A percentile compares a stretch with the other conserved stretches of the same genome.
Evolutionary conservation across 92 coral and sea anemone species (phyloP).

Genomic region (Siderastrea radians): DNA sequence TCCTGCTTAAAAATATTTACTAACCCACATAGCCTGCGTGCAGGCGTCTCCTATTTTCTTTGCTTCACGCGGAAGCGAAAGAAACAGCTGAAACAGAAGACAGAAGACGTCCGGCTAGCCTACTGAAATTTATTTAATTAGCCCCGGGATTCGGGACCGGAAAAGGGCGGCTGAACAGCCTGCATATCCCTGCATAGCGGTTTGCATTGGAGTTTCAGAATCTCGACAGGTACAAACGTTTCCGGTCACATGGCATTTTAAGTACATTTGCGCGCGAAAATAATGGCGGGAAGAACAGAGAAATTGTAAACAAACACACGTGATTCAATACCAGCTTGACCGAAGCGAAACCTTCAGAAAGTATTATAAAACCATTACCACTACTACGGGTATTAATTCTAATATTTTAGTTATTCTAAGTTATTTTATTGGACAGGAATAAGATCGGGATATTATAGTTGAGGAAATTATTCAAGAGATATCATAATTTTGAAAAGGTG

Average conservation of each 20-base stretch:
- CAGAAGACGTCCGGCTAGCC: too few species aligned
- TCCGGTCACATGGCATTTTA: constrained; percentile 16
- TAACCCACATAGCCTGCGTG: too few species aligned
- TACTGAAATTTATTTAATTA: too few species aligned
- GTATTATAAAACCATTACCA: background rate
- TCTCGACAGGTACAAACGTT: too few species aligned
- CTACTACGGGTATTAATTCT: background rate
- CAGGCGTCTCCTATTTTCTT: too few species aligned
- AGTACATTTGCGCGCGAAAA: constrained; percentile 5
- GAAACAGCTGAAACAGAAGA: too few species aligned
- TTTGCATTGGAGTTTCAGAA: background rate
- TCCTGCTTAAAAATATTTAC: too few species aligned
- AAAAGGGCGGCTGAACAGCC: too few species aligned
- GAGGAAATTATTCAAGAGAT: background rate
- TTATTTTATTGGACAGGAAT: too few species aligned
- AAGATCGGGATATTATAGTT: background rate
- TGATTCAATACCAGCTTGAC: background rate
- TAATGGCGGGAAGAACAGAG: constrained; percentile 46
- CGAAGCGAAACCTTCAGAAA: background rate
- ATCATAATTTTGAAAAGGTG: background rate
- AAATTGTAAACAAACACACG: constrained; percentile 41
- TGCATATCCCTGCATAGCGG: too few species aligned
- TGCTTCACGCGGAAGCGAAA: too few species aligned
- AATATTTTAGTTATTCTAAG: background rate
- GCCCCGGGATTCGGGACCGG: background rate